Evolutionary conservation across 2,113 vertebrate species (phyloP).

Genomic region (Heterocephalus glaber): DNA sequence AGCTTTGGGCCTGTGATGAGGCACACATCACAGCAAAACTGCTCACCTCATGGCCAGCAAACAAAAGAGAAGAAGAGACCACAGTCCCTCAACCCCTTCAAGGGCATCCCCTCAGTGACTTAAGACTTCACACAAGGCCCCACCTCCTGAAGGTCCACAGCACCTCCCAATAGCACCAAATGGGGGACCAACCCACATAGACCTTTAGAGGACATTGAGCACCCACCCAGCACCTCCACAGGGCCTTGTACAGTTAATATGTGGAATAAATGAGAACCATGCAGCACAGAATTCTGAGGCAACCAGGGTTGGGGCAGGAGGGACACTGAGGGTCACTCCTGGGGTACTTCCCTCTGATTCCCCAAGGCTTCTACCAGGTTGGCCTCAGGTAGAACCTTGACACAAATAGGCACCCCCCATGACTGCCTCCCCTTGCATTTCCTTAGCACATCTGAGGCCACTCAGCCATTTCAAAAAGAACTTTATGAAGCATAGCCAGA

Average conservation of each 20-base stretch:
- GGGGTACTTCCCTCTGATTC: neutral
- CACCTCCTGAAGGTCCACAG: neutral
- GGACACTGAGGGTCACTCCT: neutral
- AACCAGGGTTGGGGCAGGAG: neutral
- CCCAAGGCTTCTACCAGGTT: neutral
- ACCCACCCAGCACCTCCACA: neutral
- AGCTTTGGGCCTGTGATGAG: neutral
- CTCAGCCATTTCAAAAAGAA: conserved; percentile 62
- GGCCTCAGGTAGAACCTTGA: neutral
- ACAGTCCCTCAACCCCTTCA: neutral
- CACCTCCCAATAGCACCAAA: neutral
- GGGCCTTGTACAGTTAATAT: neutral
- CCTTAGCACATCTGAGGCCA: conserved; percentile 61
- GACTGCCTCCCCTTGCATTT: neutral
- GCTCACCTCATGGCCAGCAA: neutral
- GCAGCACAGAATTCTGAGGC: neutral
- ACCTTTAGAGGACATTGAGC: neutral
- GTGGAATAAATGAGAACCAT: neutral
- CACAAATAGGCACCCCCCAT: neutral
- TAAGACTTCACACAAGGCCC: neutral
- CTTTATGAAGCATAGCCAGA: conserved; percentile 68
- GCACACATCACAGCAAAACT: neutral
- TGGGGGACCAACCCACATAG: neutral
- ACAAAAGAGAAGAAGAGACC: neutral
- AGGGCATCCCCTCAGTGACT: neutral